Evolutionary conservation across 2,888 invertebrate species (phyloP), one percentile per base, ranked within the genome.

Genomic region (Agonum fuliginosum): DNA sequence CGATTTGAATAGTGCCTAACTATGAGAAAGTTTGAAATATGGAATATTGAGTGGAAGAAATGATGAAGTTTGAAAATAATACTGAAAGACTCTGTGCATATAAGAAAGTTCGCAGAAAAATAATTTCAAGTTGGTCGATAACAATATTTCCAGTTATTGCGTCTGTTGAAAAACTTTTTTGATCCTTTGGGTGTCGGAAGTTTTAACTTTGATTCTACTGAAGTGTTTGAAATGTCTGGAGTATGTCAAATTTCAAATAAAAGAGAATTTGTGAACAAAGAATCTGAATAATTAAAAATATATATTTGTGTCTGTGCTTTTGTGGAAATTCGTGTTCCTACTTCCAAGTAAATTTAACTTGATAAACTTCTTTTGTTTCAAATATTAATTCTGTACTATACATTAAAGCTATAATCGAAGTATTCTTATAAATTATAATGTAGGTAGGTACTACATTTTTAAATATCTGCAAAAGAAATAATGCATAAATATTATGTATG

Each of bases 41-140:
- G 5, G 54, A n/a, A 54, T 54, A 54, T 24, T 54, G 54, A 54
- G 24, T 24, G 22, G 54, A 22, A 27, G 2, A 54, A 22, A 54
- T 54, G 12, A 54, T 22, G 24, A 54, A 54, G 54, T 24, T 54
- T 12, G 54, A 54, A 24, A 54, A 54, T 54, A 24, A 27, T 22
- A 54, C 3, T 12, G 54, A 24, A 4, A 12, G 12, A n/a, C 37
- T 1, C 2, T 37, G 37, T n/a, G n/a, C n/a, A n/a, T n/a, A n/a
- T n/a, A 37, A n/a, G 37, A 54, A 54, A 54, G 24, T 54, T 54
- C 24, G 12, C n/a, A n/a, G n/a, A 3, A 37, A n/a, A 3, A 54
- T 10, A 24, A 54, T 22, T 54, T 20, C 24, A 37, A n/a, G 37
- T 2, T 20, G n/a, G 12, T 54, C 24, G 54, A 54, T 54, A 54